Percentiles rank a stretch among this genome's conserved stretches.
phyloP scores from a whole-genome alignment of 2,888 invertebrate species.

The Cotesia congregata region DNA sequence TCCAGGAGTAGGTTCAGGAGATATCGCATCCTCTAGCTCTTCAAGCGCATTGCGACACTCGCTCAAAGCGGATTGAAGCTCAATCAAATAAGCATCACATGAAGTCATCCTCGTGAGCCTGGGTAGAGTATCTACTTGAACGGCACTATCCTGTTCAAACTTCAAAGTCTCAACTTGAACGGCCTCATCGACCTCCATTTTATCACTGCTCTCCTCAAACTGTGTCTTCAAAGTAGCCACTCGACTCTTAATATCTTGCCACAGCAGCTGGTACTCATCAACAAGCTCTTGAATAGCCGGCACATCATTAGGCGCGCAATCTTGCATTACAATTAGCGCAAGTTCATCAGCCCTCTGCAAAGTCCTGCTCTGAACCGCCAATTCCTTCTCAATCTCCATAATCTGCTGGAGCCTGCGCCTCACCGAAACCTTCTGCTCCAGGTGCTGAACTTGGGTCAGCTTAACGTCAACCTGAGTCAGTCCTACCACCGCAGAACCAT shows the following conservation, averaged over 20 bases:
- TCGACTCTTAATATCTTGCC: constrained; percentile 75
- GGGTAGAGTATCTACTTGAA: constrained; percentile 86
- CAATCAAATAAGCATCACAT: constrained; percentile 85
- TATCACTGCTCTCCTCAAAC: constrained; percentile 56
- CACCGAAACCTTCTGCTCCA: constrained; percentile 71
- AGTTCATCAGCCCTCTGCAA: constrained; percentile 75
- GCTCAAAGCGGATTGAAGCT: constrained; percentile 80
- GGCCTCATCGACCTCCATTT: constrained; percentile 73
- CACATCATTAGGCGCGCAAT: constrained; percentile 74
- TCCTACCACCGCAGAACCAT: constrained; percentile 79
- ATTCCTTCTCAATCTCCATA: constrained; percentile 74
- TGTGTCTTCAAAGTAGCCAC: constrained; percentile 71
- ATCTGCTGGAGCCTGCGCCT: constrained; percentile 70
- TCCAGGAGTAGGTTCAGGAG: constrained; percentile 73
- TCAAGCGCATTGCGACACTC: constrained; percentile 81
- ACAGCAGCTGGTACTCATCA: constrained; percentile 77
- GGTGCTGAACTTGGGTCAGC: constrained; percentile 79
- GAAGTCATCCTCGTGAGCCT: constrained; percentile 78
- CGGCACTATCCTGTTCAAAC: constrained; percentile 83
- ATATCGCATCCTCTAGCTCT: constrained; percentile 77
- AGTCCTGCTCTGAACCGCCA: constrained; percentile 72
- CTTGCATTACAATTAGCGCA: constrained; percentile 75
- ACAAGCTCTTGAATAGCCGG: constrained; percentile 75
- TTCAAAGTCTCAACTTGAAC: constrained; percentile 82
- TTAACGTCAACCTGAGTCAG: constrained; percentile 81